Evolutionary conservation across 2,888 invertebrate species (phyloP).

Genomic region (Bombylius major): DNA sequence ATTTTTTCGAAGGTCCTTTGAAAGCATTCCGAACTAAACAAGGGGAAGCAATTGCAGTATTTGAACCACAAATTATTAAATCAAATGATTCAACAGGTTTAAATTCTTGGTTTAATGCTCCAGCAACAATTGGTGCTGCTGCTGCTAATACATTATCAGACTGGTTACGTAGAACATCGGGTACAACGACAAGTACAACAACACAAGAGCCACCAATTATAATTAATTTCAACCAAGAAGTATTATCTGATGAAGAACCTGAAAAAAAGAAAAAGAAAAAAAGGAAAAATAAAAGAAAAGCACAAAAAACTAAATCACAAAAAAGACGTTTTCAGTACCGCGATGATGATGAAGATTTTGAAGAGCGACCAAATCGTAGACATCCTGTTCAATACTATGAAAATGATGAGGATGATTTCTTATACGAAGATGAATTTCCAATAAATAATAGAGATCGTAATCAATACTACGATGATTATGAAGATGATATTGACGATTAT

Average conservation of each 20-base stretch:
- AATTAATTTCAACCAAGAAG: not conserved
- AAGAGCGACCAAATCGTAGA: not conserved
- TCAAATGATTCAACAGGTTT: not conserved
- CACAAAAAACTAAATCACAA: not conserved
- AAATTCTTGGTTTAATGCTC: not conserved
- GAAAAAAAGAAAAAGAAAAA: not conserved
- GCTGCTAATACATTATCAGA: constrained; percentile 2
- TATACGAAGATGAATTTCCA: not conserved
- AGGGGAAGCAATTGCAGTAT: constrained; percentile 8
- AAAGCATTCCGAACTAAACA: constrained; percentile 9
- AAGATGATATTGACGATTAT: not conserved
- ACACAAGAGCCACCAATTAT: constrained; percentile 2
- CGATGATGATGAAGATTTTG: not conserved
- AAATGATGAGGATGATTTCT: not conserved
- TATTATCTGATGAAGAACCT: not conserved
- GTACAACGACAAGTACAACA: not conserved
- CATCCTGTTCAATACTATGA: not conserved
- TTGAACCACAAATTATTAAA: constrained; percentile 7
- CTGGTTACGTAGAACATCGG: not conserved
- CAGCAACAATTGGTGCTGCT: not conserved
- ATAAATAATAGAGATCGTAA: not conserved
- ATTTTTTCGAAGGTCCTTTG: constrained; percentile 12
- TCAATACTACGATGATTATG: not conserved
- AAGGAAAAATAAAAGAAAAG: not conserved
- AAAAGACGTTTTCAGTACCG: not conserved